Base-by-base conservation (phyloP, 2,113 vertebrate genomes). In the Sylvicapra grimmia region DNA sequence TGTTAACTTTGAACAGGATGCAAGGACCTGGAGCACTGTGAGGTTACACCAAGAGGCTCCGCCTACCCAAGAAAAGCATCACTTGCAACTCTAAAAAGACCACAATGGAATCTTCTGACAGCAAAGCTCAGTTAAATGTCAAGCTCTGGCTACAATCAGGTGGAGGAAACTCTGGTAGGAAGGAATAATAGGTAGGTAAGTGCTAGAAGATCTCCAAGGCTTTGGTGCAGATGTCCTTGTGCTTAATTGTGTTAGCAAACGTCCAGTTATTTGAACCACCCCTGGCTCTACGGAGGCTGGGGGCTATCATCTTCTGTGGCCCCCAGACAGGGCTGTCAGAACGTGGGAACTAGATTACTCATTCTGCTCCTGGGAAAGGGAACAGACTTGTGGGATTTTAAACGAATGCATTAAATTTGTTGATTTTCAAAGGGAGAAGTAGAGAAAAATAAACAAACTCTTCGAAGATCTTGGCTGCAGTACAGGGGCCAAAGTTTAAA, bases 391-490 rank as follows among this genome's bases (percentile, higher is more conserved):
- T 80, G 93, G 94, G 93, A 90, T 95, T 98, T 97, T 94, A 90
- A 95, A 97, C 65, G 95, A 97, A 86, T 89, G 44, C 61, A 87
- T 97, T 96, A 82, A 90, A 94, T 93, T 94, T 94, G 96, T 89
- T 96, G 96, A 89, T 94, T 97, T 96, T 97, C 96, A 98, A 96
- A 97, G 83, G 54, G 85, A 97, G 92, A 97, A 93, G 59, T 59
- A 90, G 93, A 94, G 80, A 96, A 97, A 97, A 97, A 97, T 94
- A 97, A 97, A 97, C 18, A 89, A 96, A 82, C 47, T 89, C 92
- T 96, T 95, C 89, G 8, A 85, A 89, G 85, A 94, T 92, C 84
- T 97, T 94, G 95, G 96, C 95, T 87, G 68, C 16, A 33, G 54
- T 84, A 59, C 82, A 93, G 27, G 72, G 89, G 86, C 58, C 56